A percentile compares a stretch with the other conserved stretches of the same genome.
These are phyloP conservation scores for Tenthredo livida DNA, from an alignment of 2,888 invertebrate genomes.

Conservation along the genomic window DNA sequence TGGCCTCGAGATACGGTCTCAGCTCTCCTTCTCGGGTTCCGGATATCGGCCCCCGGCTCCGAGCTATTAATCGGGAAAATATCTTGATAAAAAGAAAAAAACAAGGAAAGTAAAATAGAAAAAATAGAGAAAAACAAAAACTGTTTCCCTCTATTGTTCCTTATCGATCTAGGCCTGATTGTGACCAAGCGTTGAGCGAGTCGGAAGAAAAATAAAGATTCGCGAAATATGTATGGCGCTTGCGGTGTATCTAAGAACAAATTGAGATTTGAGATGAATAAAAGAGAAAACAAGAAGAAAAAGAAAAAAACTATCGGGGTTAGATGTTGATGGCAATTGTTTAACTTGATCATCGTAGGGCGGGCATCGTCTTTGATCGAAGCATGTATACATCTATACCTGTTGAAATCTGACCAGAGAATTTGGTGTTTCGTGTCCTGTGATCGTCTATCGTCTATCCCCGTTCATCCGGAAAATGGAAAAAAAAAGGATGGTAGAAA, in stretches of 20 bases:
- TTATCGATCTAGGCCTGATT: slow-evolving; percentile 2
- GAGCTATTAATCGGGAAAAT: slow-evolving; percentile 43
- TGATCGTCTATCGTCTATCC: slow-evolving; percentile 13
- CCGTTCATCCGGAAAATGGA: background rate
- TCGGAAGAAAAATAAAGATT: background rate
- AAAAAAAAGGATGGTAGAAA: slow-evolving; percentile 1
- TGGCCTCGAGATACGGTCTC: background rate
- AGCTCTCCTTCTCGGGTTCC: background rate
- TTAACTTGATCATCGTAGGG: background rate
- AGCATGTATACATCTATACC: background rate
- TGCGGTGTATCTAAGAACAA: background rate
- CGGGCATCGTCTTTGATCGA: slow-evolving; percentile 21
- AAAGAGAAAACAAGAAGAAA: background rate
- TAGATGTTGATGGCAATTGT: background rate
- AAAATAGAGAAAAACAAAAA: background rate
- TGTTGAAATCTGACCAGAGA: slow-evolving; percentile 27
- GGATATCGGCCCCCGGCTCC: slow-evolving; percentile 2
- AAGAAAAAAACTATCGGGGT: background rate
- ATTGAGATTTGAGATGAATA: background rate
- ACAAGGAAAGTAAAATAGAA: background rate
- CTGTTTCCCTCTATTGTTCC: background rate
- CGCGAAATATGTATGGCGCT: background rate
- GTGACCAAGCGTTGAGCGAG: background rate
- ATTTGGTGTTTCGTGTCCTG: background rate
- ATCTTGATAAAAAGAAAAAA: slow-evolving; percentile 10